Percentiles rank a stretch among this genome's conserved stretches.
Conservation (phyloP, 2,113 vertebrate genomes). For the Lycocorax pyrrhopterus region DNA sequence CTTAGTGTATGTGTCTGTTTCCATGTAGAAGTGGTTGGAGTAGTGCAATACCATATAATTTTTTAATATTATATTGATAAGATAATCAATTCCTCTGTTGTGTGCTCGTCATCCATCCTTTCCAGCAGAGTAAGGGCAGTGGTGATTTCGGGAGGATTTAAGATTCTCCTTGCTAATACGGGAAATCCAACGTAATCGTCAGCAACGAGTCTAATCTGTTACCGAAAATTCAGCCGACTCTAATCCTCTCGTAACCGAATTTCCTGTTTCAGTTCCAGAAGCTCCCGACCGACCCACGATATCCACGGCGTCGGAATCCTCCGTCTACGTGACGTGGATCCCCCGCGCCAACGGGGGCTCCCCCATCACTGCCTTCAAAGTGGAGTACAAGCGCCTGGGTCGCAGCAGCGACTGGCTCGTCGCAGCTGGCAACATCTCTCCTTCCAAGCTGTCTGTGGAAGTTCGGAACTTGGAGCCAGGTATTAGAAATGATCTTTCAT, state of each 20-base stretch:
- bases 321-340: slow-evolving; percentile 96
- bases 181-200: background rate
- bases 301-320: slow-evolving; percentile 89
- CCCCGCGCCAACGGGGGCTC: slow-evolving; percentile 95
- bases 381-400: slow-evolving; percentile 85
- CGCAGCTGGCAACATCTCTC: slow-evolving; percentile 91
- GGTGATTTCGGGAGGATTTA: background rate
- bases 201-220: fast-evolving
- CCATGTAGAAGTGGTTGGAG: background rate
- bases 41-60: background rate
- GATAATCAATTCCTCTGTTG: background rate
- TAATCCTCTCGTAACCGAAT: background rate
- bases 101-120: background rate
- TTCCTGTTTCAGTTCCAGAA: slow-evolving; percentile 81
- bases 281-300: slow-evolving; percentile 93
- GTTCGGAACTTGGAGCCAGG: slow-evolving; percentile 91
- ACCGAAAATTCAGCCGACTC: background rate
- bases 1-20: background rate
- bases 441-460: slow-evolving; percentile 95
- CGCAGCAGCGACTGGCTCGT: slow-evolving; percentile 82
- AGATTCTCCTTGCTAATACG: background rate
- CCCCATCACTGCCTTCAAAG: slow-evolving; percentile 93
- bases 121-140: background rate
- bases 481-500: slow-evolving; percentile 14
- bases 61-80: background rate